These are phyloP conservation scores for Pseudochirops cupreus DNA, from an alignment of 2,797 vertebrate genomes.

Conservation along the genomic window DNA sequence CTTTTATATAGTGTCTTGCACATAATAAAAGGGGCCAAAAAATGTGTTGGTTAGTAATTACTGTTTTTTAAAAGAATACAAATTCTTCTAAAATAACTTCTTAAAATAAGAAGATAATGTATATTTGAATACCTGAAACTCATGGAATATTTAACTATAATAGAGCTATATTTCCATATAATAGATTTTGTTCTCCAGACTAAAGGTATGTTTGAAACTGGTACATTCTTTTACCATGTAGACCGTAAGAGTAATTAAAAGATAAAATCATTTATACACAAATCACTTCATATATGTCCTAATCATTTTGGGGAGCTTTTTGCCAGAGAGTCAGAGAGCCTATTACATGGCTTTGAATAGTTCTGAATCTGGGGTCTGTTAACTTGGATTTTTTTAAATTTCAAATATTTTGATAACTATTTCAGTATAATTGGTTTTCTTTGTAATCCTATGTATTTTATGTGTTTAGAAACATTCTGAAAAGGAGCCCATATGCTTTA, in stretches of 20 bases:
- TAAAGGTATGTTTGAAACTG: slow-evolving; percentile 2
- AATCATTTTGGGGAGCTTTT: background rate
- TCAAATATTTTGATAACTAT: background rate
- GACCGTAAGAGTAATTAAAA: background rate
- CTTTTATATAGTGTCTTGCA: background rate
- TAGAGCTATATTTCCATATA: slow-evolving; percentile 15
- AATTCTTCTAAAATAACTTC: background rate
- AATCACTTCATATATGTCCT: background rate
- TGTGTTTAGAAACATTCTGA: background rate
- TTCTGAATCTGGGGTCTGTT: background rate
- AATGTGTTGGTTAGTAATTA: slow-evolving; percentile 24
- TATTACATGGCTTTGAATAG: background rate
- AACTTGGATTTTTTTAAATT: background rate
- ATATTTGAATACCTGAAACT: background rate
- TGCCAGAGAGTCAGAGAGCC: background rate
- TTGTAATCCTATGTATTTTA: background rate
- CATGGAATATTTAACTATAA: background rate
- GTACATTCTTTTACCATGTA: no score
- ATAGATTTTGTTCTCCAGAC: slow-evolving; percentile 12
- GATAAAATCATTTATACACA: background rate
- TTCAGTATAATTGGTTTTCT: background rate
- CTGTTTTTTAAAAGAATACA: slow-evolving; percentile 36
- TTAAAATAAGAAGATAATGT: background rate
- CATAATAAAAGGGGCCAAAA: slow-evolving; percentile 41
- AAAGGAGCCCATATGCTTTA: background rate